phyloP scores from a whole-genome alignment of 2,797 vertebrate genomes.

The Sebastes steindachneri region DNA sequence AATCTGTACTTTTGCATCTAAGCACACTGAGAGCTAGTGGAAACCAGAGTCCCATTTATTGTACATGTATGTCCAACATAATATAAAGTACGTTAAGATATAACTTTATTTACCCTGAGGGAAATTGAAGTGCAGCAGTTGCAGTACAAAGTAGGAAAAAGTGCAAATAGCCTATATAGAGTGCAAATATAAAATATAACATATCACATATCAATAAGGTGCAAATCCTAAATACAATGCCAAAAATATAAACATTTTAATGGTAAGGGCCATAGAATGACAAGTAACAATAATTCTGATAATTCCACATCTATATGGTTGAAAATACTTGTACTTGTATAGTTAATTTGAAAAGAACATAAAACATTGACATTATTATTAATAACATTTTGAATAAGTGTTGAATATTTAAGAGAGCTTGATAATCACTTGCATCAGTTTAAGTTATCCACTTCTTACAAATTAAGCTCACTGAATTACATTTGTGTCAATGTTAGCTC shows the following conservation, averaged over 20 bases:
- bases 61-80: neutral
- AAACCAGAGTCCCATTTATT: neutral
- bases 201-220: neutral
- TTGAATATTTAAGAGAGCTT: neutral
- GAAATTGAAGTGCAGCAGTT: too few species aligned
- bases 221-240: neutral
- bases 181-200: neutral
- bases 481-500: neutral
- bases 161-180: neutral
- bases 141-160: neutral
- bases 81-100: neutral
- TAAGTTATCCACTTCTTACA: neutral
- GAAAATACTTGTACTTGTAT: neutral
- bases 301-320: neutral
- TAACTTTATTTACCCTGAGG: neutral
- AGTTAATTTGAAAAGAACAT: neutral
- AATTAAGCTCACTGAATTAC: neutral
- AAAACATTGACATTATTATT: neutral
- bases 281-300: neutral
- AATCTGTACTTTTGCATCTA: too few species aligned
- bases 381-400: neutral
- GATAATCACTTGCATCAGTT: neutral
- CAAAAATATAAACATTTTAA: neutral
- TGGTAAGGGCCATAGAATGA: neutral
- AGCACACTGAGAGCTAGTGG: neutral